Evolutionary conservation across 2,797 vertebrate species (phyloP).

Genomic region (Vespertilio murinus): DNA sequence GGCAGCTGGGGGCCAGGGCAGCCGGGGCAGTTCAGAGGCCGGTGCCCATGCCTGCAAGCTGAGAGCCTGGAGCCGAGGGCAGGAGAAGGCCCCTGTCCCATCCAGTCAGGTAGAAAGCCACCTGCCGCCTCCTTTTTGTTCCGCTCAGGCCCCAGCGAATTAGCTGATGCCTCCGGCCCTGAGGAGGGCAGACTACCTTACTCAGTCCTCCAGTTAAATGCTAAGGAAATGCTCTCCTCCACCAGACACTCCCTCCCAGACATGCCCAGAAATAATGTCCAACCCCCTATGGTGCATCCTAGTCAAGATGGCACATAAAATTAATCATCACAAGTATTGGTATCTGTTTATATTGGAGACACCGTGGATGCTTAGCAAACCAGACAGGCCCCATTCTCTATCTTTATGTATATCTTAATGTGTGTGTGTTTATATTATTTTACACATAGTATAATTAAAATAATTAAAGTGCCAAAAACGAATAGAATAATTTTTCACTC

Average conservation of each 20-base stretch:
- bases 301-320: background rate
- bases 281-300: background rate
- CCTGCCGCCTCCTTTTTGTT: background rate
- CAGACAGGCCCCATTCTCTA: background rate
- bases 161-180: accelerated
- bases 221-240: background rate
- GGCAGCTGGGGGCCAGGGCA: background rate
- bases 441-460: background rate
- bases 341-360: background rate
- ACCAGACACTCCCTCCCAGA: too few species aligned
- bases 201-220: background rate
- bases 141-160: accelerated
- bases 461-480: background rate
- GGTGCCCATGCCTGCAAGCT: background rate
- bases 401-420: background rate
- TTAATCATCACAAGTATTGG: background rate
- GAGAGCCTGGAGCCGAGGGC: background rate
- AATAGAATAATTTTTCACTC: background rate
- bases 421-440: background rate
- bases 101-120: background rate
- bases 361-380: background rate
- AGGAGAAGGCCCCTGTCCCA: too few species aligned
- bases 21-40: background rate
- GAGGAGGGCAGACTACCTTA: background rate
- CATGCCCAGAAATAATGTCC: too few species aligned